Evolutionary conservation across 2,113 vertebrate genomes (phyloP).

Genomic region (Rhagologus leucostigma): DNA sequence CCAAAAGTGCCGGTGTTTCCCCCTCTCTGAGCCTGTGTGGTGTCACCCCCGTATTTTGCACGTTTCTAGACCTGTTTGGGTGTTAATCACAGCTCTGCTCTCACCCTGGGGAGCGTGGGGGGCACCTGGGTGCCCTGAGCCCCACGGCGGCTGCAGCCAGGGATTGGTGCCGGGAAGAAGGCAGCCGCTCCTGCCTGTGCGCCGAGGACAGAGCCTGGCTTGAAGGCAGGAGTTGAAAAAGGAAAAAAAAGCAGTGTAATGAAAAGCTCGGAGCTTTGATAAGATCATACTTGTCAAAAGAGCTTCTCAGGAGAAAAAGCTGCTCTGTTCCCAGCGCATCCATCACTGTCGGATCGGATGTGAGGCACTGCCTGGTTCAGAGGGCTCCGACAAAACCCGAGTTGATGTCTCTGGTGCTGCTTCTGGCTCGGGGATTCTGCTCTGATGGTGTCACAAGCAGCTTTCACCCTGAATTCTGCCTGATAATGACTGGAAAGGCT

Average conservation of each 20-base stretch:
- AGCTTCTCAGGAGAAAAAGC: neutral
- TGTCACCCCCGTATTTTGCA: fast-evolving
- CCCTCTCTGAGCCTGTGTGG: neutral
- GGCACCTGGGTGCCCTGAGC: neutral
- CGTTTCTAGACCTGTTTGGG: neutral
- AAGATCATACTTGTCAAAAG: constrained; percentile 56
- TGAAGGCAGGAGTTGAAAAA: neutral
- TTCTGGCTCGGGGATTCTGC: neutral
- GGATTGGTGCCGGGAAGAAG: neutral
- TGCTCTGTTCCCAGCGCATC: neutral
- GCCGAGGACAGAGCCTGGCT: neutral
- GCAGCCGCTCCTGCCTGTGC: neutral
- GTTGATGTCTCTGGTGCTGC: neutral
- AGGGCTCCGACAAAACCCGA: neutral
- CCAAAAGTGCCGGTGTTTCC: fast-evolving
- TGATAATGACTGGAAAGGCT: neutral
- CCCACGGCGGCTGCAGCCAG: neutral
- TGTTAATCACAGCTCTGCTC: neutral
- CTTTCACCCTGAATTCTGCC: neutral
- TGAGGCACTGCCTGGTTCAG: constrained; percentile 1
- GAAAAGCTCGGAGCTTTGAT: constrained; percentile 51
- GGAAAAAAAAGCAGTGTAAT: neutral
- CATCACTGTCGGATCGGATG: constrained; percentile 2
- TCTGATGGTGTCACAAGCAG: neutral
- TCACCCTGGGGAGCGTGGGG: fast-evolving